Percentiles rank a stretch among this genome's conserved stretches.
Conservation (phyloP, 1,140 invertebrate species). For the Heliconius hermathena region DNA sequence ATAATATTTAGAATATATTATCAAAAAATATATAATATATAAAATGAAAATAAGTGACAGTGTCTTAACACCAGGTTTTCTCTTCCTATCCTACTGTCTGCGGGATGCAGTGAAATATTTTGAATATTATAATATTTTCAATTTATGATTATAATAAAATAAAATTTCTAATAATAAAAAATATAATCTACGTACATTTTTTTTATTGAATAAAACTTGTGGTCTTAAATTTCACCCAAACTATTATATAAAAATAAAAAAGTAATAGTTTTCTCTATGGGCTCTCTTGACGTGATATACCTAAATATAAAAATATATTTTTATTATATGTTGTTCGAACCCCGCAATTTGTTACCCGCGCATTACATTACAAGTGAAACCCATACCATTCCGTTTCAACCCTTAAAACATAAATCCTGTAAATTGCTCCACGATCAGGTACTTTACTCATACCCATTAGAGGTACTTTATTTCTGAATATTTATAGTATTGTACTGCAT, state of each 20-base stretch:
- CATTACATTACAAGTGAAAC: constrained; percentile 1
- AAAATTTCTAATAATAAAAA: too few relatives aligned
- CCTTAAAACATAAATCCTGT: constrained; percentile 16
- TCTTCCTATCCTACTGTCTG: too few relatives aligned
- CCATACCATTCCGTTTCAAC: not conserved
- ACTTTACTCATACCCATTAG: not conserved
- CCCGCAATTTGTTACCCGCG: not conserved
- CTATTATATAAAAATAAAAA: constrained; percentile 7
- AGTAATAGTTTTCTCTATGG: not conserved
- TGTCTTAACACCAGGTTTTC: too few relatives aligned
- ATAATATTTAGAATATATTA: not conserved
- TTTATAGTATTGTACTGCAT: not conserved
- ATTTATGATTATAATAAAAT: too few relatives aligned
- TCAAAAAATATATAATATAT: not conserved
- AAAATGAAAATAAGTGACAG: too few relatives aligned
- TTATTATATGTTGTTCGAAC: constrained; percentile 9
- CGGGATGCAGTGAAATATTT: too few relatives aligned
- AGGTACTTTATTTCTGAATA: constrained; percentile 8
- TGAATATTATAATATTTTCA: too few relatives aligned
- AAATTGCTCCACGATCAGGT: constrained; percentile 14
- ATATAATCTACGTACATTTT: not conserved
- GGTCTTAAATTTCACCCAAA: not conserved
- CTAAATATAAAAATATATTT: constrained; percentile 5
- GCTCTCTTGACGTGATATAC: not conserved
- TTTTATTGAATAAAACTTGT: not conserved